Conservation (phyloP, 2,797 vertebrate genomes). For the Todus mexicanus region DNA sequence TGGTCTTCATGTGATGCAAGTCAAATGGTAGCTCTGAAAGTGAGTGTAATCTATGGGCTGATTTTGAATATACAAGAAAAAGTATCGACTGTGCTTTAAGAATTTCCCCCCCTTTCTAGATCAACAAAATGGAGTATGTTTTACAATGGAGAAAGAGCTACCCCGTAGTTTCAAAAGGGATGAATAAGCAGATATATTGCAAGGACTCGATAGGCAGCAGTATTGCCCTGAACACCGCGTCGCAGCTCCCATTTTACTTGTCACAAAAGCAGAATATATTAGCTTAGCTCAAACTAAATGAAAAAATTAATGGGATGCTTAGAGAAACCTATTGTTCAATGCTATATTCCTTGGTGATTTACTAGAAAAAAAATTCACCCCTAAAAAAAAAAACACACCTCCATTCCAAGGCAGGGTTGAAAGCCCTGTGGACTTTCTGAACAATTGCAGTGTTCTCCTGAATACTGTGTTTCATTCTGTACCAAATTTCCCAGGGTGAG, state of each 20-base stretch:
- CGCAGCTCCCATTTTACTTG: slow-evolving; percentile 2
- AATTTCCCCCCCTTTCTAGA: not conserved
- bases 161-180: not conserved
- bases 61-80: not conserved
- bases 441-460: slow-evolving; percentile 25
- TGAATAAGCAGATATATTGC: slow-evolving; percentile 26
- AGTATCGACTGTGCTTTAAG: not conserved
- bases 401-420: slow-evolving; percentile 16
- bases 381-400: not conserved
- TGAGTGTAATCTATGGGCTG: not conserved
- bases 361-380: not conserved
- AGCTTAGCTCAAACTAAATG: not conserved
- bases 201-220: not conserved
- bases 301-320: slow-evolving; percentile 8
- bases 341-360: slow-evolving; percentile 10
- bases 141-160: not conserved
- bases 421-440: not conserved
- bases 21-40: not conserved
- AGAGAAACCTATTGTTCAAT: not conserved
- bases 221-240: not conserved
- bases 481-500: slow-evolving; percentile 40
- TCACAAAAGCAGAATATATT: slow-evolving; percentile 11
- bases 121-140: not conserved
- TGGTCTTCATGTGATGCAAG: not conserved
- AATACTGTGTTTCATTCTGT: slow-evolving; percentile 32